A percentile compares a stretch with the other conserved stretches of the same genome.
Conservation (phyloP, 2,113 vertebrate species). For the Microcebus tavaratra region DNA sequence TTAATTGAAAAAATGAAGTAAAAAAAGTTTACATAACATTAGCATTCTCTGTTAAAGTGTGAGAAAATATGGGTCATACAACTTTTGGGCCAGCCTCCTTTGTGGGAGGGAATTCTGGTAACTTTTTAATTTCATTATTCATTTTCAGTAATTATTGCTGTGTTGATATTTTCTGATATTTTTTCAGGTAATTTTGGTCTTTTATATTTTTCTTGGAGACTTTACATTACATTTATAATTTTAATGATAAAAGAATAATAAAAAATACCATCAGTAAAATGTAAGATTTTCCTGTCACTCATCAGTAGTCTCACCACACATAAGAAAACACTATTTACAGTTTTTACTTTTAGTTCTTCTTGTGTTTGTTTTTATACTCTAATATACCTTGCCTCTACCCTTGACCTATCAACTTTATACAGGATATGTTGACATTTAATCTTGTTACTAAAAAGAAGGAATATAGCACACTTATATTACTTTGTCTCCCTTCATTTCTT, state of each 20-base stretch:
- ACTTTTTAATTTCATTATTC: background rate
- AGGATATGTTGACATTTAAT: background rate
- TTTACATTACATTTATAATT: background rate
- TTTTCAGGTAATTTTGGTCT: background rate
- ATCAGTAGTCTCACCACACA: background rate
- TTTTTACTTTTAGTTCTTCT: background rate
- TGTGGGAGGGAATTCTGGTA: background rate
- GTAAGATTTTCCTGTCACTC: background rate
- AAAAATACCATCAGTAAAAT: background rate
- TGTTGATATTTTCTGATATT: background rate
- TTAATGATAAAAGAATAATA: background rate
- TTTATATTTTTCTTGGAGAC: background rate
- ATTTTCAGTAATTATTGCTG: background rate
- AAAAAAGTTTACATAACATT: background rate
- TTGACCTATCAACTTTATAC: background rate
- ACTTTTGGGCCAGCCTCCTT: background rate
- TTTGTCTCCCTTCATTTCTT: background rate
- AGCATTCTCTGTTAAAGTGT: background rate
- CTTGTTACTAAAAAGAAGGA: background rate
- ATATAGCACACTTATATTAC: background rate
- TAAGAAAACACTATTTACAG: background rate
- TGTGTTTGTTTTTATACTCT: background rate
- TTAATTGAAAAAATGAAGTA: no score
- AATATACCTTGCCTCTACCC: background rate
- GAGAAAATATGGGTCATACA: background rate